Conservation (phyloP, 2,113 vertebrate genomes). For the Desmodus rotundus region DNA sequence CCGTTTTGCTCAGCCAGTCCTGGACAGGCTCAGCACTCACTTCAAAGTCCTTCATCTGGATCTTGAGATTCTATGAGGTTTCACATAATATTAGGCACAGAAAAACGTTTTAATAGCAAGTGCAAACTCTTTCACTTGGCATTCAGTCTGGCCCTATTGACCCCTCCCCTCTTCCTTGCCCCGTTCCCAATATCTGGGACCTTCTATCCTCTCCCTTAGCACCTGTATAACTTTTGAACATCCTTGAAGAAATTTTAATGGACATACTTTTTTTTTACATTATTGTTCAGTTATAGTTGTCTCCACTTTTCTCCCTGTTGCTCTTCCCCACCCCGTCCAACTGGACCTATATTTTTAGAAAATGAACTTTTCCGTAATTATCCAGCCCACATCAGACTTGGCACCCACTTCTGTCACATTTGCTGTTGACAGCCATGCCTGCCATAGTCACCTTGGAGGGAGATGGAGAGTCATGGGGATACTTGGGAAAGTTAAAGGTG, state of each 20-base stretch:
- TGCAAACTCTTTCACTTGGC: background rate
- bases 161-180: accelerated
- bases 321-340: too few relatives aligned
- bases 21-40: conserved; percentile 90
- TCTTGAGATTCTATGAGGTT: conserved; percentile 86
- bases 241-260: background rate
- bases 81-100: background rate
- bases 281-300: too few relatives aligned
- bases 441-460: background rate
- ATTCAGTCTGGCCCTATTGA: background rate
- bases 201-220: background rate
- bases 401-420: background rate
- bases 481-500: background rate
- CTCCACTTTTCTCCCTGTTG: too few relatives aligned
- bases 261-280: background rate
- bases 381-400: background rate
- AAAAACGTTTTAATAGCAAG: background rate
- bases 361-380: background rate
- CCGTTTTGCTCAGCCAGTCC: conserved; percentile 91
- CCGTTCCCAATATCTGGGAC: background rate
- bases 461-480: background rate
- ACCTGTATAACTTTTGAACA: background rate
- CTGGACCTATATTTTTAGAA: background rate
- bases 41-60: conserved; percentile 97
- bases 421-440: background rate